These are phyloP conservation scores for Mobula hypostoma DNA, from an alignment of 2,113 vertebrate genomes.

Conservation along the genomic window DNA sequence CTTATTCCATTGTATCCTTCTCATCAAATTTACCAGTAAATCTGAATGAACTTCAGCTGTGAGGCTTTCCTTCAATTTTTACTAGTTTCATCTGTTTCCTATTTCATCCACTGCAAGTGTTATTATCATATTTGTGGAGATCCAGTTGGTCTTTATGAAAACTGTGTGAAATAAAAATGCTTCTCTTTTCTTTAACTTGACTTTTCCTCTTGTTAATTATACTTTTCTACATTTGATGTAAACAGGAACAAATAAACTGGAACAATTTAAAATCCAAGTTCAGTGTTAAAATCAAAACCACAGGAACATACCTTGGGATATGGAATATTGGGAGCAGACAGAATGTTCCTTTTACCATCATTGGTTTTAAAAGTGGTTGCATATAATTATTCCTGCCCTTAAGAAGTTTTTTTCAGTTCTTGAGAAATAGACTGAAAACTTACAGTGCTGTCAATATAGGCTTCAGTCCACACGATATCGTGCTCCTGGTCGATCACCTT, in stretches of 20 bases:
- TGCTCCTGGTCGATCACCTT: conserved; percentile 97
- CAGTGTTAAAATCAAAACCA: neutral
- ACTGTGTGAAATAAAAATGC: neutral
- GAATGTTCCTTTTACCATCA: neutral
- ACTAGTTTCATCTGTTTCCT: neutral
- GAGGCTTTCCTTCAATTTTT: neutral
- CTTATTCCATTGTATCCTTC: neutral
- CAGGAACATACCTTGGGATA: neutral
- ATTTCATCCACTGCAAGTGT: neutral
- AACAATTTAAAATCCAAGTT: neutral
- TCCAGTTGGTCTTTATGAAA: neutral
- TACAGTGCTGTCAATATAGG: conserved; percentile 94
- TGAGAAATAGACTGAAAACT: conserved; percentile 53
- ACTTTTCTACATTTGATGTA: neutral
- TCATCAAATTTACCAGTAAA: neutral
- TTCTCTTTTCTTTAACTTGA: neutral
- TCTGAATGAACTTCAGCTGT: neutral
- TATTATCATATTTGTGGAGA: neutral
- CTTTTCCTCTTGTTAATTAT: neutral
- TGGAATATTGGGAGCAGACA: neutral
- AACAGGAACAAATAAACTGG: neutral
- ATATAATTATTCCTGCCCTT: neutral
- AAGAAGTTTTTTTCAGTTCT: neutral
- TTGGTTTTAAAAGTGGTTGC: neutral
- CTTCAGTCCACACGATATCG: conserved; percentile 93